phyloP scores from a whole-genome alignment of 2,113 vertebrate species.

The Tamias sibiricus region DNA sequence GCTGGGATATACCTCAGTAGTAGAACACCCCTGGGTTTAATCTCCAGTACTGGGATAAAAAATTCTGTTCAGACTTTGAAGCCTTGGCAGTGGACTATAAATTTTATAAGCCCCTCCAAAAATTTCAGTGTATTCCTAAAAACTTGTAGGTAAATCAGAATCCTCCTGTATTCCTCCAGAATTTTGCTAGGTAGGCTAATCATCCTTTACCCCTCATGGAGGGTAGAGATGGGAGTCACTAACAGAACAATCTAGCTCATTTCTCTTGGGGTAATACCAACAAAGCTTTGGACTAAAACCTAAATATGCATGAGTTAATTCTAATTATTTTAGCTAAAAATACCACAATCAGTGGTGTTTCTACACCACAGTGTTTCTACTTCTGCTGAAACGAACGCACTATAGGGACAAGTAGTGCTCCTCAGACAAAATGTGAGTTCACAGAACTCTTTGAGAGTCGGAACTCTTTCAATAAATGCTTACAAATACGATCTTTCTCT shows the following conservation, averaged over 20 bases:
- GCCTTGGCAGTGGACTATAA: background rate
- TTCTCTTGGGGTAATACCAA: background rate
- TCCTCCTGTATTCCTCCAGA: background rate
- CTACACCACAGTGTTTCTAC: background rate
- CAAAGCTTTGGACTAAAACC: background rate
- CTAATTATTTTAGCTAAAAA: background rate
- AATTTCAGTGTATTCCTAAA: background rate
- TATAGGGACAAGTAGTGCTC: background rate
- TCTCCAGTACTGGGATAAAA: background rate
- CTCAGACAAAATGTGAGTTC: background rate
- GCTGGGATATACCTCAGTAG: too few relatives aligned
- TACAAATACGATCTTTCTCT: background rate
- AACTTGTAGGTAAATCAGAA: background rate
- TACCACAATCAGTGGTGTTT: background rate
- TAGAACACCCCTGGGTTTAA: too few relatives aligned
- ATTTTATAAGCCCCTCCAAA: background rate
- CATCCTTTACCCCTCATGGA: background rate
- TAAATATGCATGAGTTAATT: background rate
- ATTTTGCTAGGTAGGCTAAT: background rate
- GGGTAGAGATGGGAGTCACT: background rate
- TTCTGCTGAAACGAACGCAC: background rate
- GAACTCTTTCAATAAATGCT: background rate
- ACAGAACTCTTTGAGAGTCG: background rate
- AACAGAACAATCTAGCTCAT: background rate
- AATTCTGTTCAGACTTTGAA: background rate